A percentile compares a stretch with the other conserved stretches of the same genome.
These are phyloP conservation scores for Erinaceus europaeus DNA, from an alignment of 2,113 vertebrate genomes.

Conservation along the genomic window DNA sequence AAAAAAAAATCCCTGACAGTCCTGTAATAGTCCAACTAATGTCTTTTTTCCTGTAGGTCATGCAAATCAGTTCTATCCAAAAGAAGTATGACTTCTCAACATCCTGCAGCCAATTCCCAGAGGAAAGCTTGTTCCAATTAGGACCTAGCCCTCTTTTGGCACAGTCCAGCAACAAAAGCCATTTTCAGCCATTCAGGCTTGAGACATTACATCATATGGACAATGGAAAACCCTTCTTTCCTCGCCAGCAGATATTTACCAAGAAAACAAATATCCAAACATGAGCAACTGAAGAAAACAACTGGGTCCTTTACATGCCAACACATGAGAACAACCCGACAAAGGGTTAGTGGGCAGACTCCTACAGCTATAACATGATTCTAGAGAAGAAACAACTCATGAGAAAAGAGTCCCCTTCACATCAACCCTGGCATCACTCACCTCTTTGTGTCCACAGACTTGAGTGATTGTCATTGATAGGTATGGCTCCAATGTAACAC, in stretches of 20 bases:
- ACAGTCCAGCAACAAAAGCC: background rate
- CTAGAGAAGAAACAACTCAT: background rate
- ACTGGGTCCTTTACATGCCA: background rate
- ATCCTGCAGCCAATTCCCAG: background rate
- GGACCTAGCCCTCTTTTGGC: background rate
- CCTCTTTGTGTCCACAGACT: background rate
- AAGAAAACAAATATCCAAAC: background rate
- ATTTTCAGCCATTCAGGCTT: background rate
- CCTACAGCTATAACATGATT: background rate
- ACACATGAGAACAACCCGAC: background rate
- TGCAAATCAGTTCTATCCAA: background rate
- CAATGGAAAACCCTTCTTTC: background rate
- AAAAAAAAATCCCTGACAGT: background rate
- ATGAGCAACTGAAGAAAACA: background rate
- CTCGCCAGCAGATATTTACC: background rate
- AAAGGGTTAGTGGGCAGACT: fast-evolving
- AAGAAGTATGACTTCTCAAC: background rate
- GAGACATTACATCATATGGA: background rate
- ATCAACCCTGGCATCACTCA: background rate
- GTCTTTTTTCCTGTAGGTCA: background rate
- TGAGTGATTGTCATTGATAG: fast-evolving
- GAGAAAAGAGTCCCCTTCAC: background rate
- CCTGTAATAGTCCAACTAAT: background rate
- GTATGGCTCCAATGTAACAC: background rate
- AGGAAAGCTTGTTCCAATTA: background rate